A percentile compares a stretch with the other conserved stretches of the same genome.
These are phyloP conservation scores for Harpagus bidentatus DNA, from an alignment of 2,113 vertebrate genomes.

Conservation along the genomic window DNA sequence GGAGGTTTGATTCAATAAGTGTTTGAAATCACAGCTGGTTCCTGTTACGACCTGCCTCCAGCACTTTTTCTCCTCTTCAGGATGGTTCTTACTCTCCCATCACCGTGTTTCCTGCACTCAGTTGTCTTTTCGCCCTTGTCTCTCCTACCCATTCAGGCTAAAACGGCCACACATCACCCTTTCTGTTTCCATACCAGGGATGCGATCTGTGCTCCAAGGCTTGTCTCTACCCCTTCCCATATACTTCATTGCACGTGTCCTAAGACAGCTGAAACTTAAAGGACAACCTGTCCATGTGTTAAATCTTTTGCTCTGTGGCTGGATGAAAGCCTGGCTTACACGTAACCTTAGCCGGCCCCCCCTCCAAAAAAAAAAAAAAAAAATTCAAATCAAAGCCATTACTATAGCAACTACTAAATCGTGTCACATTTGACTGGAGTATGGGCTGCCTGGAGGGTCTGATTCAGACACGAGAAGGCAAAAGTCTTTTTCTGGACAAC, in stretches of 20 bases:
- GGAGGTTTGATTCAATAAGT: neutral
- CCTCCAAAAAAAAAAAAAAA: neutral
- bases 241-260: neutral
- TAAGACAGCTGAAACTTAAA: neutral
- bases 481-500: neutral
- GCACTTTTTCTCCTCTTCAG: neutral
- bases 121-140: neutral
- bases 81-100: neutral
- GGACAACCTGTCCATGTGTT: neutral
- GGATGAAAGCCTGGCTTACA: neutral
- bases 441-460: neutral
- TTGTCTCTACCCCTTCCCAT: neutral
- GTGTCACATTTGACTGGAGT: neutral
- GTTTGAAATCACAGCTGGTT: neutral
- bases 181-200: neutral
- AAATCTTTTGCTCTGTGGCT: neutral
- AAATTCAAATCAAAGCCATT: neutral
- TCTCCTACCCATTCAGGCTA: neutral
- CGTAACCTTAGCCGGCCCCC: rapidly evolving
- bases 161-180: neutral
- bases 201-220: neutral
- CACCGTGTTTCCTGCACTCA: neutral
- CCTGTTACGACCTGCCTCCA: neutral
- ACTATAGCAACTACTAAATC: neutral
- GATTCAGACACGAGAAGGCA: neutral